Percentiles rank a stretch among this genome's conserved stretches.
These are phyloP conservation scores for Zonotrichia leucophrys DNA, from an alignment of 2,113 vertebrate genomes.

Conservation along the genomic window DNA sequence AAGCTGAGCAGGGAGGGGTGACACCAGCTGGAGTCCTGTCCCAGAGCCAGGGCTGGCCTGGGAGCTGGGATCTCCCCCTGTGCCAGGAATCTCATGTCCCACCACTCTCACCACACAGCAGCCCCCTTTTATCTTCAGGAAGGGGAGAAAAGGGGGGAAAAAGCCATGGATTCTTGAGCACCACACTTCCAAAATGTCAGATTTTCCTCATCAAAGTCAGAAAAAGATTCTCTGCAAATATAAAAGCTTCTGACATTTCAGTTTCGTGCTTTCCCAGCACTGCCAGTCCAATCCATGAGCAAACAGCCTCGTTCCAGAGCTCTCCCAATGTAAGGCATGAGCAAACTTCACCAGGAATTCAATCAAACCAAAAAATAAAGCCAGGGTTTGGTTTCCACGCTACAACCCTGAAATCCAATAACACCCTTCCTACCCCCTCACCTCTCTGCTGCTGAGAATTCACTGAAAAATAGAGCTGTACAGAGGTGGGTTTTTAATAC, in stretches of 20 bases:
- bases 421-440: background rate
- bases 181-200: background rate
- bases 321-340: background rate
- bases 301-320: background rate
- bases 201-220: background rate
- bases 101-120: background rate
- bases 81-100: background rate
- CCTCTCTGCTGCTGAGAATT: conserved; percentile 21
- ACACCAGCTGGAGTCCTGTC: background rate
- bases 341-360: conserved; percentile 9
- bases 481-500: conserved; percentile 27
- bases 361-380: background rate
- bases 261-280: background rate
- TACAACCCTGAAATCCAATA: background rate
- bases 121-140: background rate
- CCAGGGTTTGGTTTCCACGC: background rate
- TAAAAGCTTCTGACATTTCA: background rate
- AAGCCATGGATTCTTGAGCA: background rate
- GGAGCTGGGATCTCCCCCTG: background rate
- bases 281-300: background rate
- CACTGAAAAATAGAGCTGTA: conserved; percentile 25
- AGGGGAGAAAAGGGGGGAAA: background rate
- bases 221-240: background rate
- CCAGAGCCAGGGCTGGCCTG: background rate
- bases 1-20: background rate